Conservation (phyloP, 2,888 invertebrate species). For the Calameuta filiformis region DNA sequence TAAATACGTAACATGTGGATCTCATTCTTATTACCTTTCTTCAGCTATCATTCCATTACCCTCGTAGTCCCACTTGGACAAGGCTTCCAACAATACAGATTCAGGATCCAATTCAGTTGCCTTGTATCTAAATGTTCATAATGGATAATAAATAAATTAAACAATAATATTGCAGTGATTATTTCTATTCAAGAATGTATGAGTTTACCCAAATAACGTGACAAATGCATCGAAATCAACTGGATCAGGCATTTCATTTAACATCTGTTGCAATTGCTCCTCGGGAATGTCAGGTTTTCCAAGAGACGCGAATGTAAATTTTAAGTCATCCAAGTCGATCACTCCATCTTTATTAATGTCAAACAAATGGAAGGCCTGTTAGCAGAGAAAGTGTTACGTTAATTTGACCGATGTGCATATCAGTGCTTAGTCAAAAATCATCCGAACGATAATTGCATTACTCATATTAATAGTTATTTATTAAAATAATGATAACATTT, state of each 20-base stretch:
- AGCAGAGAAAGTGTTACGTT: not conserved
- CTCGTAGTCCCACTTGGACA: constrained; percentile 75
- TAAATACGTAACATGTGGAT: not conserved
- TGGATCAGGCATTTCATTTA: constrained; percentile 73
- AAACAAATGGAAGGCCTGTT: constrained; percentile 74
- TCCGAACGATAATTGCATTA: not conserved
- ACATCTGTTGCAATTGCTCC: constrained; percentile 71
- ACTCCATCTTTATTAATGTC: constrained; percentile 76
- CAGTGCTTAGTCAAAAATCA: not conserved
- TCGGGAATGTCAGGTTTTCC: constrained; percentile 71
- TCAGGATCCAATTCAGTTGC: constrained; percentile 75
- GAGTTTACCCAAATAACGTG: constrained; percentile 68
- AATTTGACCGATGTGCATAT: not conserved
- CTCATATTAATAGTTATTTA: not conserved
- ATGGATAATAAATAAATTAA: not conserved
- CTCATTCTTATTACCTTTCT: constrained; percentile 66
- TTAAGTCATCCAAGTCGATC: constrained; percentile 74
- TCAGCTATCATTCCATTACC: constrained; percentile 74
- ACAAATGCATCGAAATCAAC: constrained; percentile 75
- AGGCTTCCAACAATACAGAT: constrained; percentile 72
- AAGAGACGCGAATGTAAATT: constrained; percentile 72
- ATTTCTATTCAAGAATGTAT: not conserved
- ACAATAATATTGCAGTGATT: not conserved
- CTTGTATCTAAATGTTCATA: constrained; percentile 57
- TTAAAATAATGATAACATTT: not conserved